Percentiles rank a stretch among this genome's conserved stretches.
Conservation (phyloP, 2,113 vertebrate species). For the Austrofundulus limnaeus region DNA sequence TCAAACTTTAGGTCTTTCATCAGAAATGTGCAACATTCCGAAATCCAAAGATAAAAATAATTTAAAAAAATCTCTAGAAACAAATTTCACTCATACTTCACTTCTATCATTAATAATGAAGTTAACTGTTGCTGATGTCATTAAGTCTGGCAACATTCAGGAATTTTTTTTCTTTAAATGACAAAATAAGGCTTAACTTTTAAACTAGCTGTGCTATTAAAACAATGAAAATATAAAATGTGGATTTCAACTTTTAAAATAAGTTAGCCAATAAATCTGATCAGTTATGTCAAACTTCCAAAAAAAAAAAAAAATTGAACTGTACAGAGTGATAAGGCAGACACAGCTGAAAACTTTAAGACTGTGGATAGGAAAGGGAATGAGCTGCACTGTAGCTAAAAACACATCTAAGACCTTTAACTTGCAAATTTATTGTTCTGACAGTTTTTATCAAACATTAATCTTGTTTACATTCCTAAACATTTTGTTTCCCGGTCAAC, state of each 20-base stretch:
- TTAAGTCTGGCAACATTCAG: constrained; percentile 24
- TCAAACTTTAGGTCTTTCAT: not conserved
- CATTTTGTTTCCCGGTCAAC: not conserved
- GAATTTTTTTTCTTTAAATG: too few species aligned
- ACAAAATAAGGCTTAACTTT: too few species aligned
- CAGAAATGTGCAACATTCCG: constrained; percentile 7
- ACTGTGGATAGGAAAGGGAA: constrained; percentile 38
- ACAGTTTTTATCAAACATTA: constrained; percentile 22
- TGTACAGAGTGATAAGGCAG: constrained; percentile 72
- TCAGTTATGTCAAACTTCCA: constrained; percentile 33
- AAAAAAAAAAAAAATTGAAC: constrained; percentile 44
- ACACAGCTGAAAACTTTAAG: constrained; percentile 48
- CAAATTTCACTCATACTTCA: constrained; percentile 11
- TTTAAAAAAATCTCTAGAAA: not conserved
- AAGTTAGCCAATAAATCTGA: constrained; percentile 45
- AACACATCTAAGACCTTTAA: constrained; percentile 20
- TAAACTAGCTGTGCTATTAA: not conserved
- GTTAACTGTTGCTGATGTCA: constrained; percentile 30
- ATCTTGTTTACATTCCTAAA: constrained; percentile 2
- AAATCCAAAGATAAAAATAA: not conserved
- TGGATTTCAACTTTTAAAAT: constrained; percentile 16
- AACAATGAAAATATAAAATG: constrained; percentile 9
- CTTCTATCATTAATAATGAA: not conserved
- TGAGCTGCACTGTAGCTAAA: constrained; percentile 21
- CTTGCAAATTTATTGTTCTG: constrained; percentile 18